Evolutionary conservation across 2,888 invertebrate genomes (phyloP).

Genomic region (Archaeoteleia sp.): DNA sequence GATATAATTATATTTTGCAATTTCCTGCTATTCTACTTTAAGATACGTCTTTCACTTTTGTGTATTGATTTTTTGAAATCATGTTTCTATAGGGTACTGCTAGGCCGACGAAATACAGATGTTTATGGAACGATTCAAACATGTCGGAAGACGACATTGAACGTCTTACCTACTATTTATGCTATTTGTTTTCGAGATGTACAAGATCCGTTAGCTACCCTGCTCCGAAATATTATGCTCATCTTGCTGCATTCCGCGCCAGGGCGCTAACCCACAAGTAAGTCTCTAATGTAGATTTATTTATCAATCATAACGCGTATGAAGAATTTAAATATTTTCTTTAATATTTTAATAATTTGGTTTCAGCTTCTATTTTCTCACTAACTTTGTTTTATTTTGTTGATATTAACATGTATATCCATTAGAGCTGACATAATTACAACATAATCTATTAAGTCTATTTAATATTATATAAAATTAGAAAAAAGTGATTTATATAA

Average conservation of each 20-base stretch:
- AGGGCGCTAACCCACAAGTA: conserved; percentile 76
- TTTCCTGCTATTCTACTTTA: no score
- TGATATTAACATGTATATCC: no score
- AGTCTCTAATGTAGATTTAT: conserved; percentile 65
- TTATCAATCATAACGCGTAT: conserved; percentile 1
- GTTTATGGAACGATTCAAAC: conserved; percentile 86
- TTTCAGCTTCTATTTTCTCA: no score
- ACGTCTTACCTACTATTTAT: conserved; percentile 86
- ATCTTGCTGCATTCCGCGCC: conserved; percentile 87
- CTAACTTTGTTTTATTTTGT: no score
- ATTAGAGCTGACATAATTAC: no score
- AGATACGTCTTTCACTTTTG: no score
- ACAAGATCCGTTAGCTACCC: conserved; percentile 90
- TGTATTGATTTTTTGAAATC: conserved; percentile 12
- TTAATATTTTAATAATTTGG: no score
- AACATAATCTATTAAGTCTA: no score
- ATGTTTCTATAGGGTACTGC: conserved; percentile 82
- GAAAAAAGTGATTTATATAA: no score
- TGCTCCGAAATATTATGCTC: conserved; percentile 91
- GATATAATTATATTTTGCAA: no score
- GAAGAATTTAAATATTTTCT: conserved; percentile 10
- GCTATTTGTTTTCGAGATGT: conserved; percentile 90
- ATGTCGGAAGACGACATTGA: conserved; percentile 86
- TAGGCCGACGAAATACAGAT: conserved; percentile 90
- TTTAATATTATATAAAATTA: no score